phyloP scores from a whole-genome alignment of 2,113 vertebrate genomes.

The Rattus norvegicus region GRCr8 NC_086024.1:134291001-134291500 shows the following conservation, averaged over 20 bases:
- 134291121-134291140: fast-evolving
- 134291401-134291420: fast-evolving
- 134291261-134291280: background rate
- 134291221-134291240: fast-evolving
- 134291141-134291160: fast-evolving
- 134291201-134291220: fast-evolving
- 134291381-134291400: fast-evolving
- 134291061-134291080: background rate
- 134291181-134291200: fast-evolving
- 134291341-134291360: fast-evolving
- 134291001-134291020: background rate
- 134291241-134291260: background rate
- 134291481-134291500: background rate
- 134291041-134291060: background rate
- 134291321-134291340: fast-evolving
- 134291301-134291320: fast-evolving
- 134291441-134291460: too few relatives aligned
- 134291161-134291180: fast-evolving
- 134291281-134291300: background rate
- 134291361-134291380: fast-evolving
- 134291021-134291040: background rate
- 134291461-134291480: fast-evolving
- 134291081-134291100: background rate
- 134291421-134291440: too few relatives aligned
- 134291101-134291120: fast-evolving